Base-by-base conservation (phyloP, 2,797 vertebrate genomes). In the Cossypha dichroa region DNA sequence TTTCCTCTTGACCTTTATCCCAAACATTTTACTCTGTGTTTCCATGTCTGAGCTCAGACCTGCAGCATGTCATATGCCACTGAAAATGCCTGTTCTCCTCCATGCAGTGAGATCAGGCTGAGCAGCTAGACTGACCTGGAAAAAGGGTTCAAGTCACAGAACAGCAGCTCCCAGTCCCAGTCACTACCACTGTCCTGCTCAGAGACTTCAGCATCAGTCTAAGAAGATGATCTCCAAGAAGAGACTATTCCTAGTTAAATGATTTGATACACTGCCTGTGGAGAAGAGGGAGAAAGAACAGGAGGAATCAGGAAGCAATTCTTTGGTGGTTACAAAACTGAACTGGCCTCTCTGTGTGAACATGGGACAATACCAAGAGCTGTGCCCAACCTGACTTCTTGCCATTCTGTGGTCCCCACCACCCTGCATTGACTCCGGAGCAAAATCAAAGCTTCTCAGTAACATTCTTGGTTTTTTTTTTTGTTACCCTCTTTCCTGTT, bases 351-450 rank as follows among this genome's bases (percentile, higher is more conserved):
- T 80, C 16, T 43, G 8, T 8, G 2, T 60, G 33, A 72, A 28
- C 22, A 25, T 45, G 16, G 31, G 13, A 51, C 52, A 51, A 6
- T 76, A 17, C 25, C 49, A 28, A 59, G 52, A 85, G 31, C 28
- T 0, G 0, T 25, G 49, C 10, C 19, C 33, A 28, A 5, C 15
- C 0, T 70, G 28, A 13, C 45, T 43, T 25, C 22, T 58, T 74
- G 8, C 63, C 0, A 0, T 66, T 18, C 28, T 73, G 15, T 68
- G 26, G 31, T 74, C 11, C 2, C 21, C 3, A 41, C 4, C 19
- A 59, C 10, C 8, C 38, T 55, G 6, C 11, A 13, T 19, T 5
- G 67, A 48, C 56, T 67, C 2, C 2, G 36, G 26, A 70, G 40
- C 31, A 83, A 83, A 94, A 49, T 41, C 56, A 74, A 41, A 73